Evolutionary conservation across 2,113 vertebrate genomes (phyloP), one percentile per base, ranked within the genome.

Genomic region (Haplochromis burtoni): DNA sequence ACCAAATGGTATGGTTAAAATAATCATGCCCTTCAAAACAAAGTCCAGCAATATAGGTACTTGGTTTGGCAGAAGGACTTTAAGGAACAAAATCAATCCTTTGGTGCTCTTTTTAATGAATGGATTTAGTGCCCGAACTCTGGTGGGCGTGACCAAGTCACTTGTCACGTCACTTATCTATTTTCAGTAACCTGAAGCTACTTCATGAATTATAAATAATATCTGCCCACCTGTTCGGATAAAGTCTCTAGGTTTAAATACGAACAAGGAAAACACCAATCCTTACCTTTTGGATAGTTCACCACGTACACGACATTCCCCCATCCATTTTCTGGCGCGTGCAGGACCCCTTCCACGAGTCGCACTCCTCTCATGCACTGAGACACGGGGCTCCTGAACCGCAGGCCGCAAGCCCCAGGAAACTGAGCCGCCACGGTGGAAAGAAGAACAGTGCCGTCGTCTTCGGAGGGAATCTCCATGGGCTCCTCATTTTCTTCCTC

Each of bases 401-500:
- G 97, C 8, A 99, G 97, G 85, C 99, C 99, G 80, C 99, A 99
- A 0, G 99, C 98, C 4, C 99, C 99, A 1, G 99, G 99, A 82
- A 99, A 99, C 97, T 99, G 99, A 47, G 99, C 99, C 0, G 98
- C 97, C 2, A 99, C 98, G 0, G 98, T 99, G n/a, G 99, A 99
- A 1, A 99, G 95, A 85, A 99, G 93, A n/a, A 99, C 98, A 0
- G 99, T 99, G 17, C 98, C 98, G 40, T 99, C 99, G 7, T 99
- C 99, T 87, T 99, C 99, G 0, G 98, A 98, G 0, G 99, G 99
- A 63, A 99, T 99, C 94, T 99, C 99, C 94, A 99, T 99, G 26
- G 99, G 99, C 42, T 99, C 98, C 31, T 99, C 99, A 3, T 99
- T 99, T 94, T 99, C 99, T 78, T 99, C 99, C 92, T 99, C 99